These are phyloP conservation scores for Nephrotoma appendiculata DNA, from an alignment of 2,888 invertebrate genomes.

Conservation along the genomic window DNA sequence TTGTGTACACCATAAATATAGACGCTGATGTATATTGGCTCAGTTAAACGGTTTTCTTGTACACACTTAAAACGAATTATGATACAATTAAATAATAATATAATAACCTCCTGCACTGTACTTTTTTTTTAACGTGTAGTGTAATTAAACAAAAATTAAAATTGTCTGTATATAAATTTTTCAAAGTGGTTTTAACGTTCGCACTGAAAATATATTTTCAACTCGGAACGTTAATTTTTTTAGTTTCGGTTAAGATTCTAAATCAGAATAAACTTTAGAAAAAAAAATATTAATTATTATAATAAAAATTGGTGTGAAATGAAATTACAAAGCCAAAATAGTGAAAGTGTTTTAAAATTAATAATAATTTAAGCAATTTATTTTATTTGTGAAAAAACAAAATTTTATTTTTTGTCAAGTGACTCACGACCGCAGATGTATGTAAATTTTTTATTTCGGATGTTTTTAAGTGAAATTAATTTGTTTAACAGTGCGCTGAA, in stretches of 20 bases:
- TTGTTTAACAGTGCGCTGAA: too few species aligned
- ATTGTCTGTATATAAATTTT: not conserved
- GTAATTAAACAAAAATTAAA: not conserved
- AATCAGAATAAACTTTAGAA: not conserved
- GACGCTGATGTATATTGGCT: not conserved
- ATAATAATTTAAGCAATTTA: not conserved
- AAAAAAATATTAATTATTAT: not conserved
- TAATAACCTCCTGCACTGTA: not conserved
- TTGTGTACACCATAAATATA: not conserved
- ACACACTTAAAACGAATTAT: too few species aligned
- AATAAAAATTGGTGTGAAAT: not conserved
- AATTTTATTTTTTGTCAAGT: not conserved
- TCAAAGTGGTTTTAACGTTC: not conserved
- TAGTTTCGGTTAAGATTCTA: not conserved
- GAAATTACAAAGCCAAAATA: not conserved
- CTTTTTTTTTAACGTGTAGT: not conserved
- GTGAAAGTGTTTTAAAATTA: not conserved
- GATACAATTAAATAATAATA: too few species aligned
- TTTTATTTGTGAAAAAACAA: not conserved
- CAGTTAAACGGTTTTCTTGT: not conserved
- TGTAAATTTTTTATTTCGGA: too few species aligned
- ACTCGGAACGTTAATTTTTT: not conserved
- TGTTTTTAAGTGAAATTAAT: too few species aligned
- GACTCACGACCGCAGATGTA: not conserved
- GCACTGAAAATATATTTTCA: not conserved